Evolutionary conservation across 2,888 invertebrate genomes (phyloP).

Genomic region (Notocelia uddmanniana): DNA sequence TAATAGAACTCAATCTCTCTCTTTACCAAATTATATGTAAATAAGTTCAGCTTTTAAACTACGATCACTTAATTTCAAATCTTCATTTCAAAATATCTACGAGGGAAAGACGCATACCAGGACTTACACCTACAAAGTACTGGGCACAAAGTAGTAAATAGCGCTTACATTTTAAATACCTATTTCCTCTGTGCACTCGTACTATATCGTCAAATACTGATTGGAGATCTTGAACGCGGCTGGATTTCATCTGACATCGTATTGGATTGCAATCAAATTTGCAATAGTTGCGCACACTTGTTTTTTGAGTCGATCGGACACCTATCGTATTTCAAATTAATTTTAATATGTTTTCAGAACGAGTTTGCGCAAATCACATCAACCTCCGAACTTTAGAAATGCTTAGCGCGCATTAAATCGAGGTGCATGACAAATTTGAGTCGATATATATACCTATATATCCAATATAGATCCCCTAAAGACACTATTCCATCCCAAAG

Average conservation of each 20-base stretch:
- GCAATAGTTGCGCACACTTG: background rate
- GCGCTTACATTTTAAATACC: background rate
- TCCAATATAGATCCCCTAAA: background rate
- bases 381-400: background rate
- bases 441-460: background rate
- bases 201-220: background rate
- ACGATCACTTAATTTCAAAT: background rate
- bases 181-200: slow-evolving; percentile 1
- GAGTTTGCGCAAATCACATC: background rate
- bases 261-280: background rate
- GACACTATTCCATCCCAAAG: slow-evolving; percentile 18
- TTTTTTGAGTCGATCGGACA: background rate
- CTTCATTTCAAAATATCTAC: background rate
- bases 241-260: background rate
- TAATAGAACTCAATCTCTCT: background rate
- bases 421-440: background rate
- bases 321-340: background rate
- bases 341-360: background rate
- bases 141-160: background rate
- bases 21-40: no score
- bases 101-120: background rate
- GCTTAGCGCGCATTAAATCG: background rate
- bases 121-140: background rate
- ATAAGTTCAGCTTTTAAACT: no score
- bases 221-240: background rate